Evolutionary conservation across 2,888 invertebrate genomes (phyloP).

Genomic region (Oscheius onirici): DNA sequence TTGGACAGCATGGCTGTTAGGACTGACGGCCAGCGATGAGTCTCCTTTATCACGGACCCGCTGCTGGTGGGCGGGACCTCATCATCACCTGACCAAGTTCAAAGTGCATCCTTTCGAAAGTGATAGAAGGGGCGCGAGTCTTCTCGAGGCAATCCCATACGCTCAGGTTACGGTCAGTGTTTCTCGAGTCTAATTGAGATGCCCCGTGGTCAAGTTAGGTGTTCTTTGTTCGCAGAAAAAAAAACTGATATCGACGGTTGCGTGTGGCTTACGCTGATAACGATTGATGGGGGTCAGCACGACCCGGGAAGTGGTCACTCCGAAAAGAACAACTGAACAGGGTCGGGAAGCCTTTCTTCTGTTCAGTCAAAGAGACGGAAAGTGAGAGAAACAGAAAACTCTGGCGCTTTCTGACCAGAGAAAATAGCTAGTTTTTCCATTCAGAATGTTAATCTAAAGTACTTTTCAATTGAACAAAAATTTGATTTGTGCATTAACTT

Average conservation of each 20-base stretch:
- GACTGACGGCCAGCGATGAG: neutral
- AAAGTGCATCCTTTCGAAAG: slow-evolving; percentile 4
- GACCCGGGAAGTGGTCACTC: neutral
- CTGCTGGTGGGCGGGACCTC: neutral
- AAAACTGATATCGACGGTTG: neutral
- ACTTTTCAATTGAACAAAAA: no score
- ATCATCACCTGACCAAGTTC: slow-evolving; percentile 24
- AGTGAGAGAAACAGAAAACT: no score
- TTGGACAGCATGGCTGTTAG: slow-evolving; percentile 16
- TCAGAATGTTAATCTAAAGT: no score
- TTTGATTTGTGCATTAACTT: no score
- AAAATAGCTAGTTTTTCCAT: no score
- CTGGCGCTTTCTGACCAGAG: no score
- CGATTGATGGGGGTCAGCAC: neutral
- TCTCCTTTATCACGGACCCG: slow-evolving; percentile 9
- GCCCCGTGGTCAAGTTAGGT: neutral
- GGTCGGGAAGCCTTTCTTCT: no score
- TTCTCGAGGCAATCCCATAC: neutral
- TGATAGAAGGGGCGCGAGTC: neutral
- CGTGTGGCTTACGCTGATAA: slow-evolving; percentile 18
- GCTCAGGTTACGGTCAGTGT: neutral
- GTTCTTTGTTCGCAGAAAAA: neutral
- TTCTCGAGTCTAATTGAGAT: no score
- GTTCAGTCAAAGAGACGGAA: no score
- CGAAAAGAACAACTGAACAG: neutral